Percentiles rank a stretch among this genome's conserved stretches.
Conservation (phyloP, 2,888 invertebrate species). For the Lycia hirtaria region DNA sequence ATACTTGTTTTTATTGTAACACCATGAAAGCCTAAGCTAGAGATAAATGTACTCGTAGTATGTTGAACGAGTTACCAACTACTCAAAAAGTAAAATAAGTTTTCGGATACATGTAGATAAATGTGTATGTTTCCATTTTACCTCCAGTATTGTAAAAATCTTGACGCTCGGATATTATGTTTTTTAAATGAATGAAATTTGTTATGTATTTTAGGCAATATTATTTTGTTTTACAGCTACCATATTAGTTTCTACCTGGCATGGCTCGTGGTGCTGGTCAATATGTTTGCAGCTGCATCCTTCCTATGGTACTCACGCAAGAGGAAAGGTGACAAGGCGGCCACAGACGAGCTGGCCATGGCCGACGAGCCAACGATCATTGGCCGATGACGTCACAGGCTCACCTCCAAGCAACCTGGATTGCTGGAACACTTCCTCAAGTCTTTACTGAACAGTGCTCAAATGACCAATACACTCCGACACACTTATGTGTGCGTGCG, state of each 20-base stretch:
- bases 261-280: constrained; percentile 91
- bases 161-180: too few species aligned
- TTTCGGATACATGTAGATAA: too few species aligned
- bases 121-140: too few species aligned
- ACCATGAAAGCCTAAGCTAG: too few species aligned
- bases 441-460: constrained; percentile 81
- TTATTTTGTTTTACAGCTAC: constrained; percentile 75
- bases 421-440: constrained; percentile 65
- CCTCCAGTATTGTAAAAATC: too few species aligned
- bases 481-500: constrained; percentile 23
- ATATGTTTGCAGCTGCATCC: constrained; percentile 88
- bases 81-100: too few species aligned
- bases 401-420: constrained; percentile 49
- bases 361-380: constrained; percentile 94
- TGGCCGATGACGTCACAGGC: constrained; percentile 83
- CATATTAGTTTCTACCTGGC: constrained; percentile 91
- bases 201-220: background rate
- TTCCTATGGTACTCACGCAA: constrained; percentile 94
- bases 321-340: constrained; percentile 93
- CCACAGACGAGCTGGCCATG: constrained; percentile 92
- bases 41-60: too few species aligned
- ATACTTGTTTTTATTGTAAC: too few species aligned
- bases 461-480: constrained; percentile 71
- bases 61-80: too few species aligned
- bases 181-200: too few species aligned